Conservation (phyloP, 2,797 vertebrate genomes). For the Sphaeramia orbicularis region DNA sequence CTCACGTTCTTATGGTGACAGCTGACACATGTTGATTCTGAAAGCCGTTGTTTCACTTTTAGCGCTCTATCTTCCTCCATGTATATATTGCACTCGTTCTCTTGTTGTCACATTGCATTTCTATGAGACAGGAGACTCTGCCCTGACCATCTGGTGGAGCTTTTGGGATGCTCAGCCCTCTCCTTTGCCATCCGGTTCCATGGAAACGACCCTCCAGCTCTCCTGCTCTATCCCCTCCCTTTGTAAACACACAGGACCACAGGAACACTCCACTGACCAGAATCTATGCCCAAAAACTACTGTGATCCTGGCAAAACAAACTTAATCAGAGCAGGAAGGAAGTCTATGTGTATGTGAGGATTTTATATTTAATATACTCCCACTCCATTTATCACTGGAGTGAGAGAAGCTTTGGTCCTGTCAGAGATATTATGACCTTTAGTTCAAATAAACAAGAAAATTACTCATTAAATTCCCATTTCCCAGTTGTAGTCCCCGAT, state of each 20-base stretch:
- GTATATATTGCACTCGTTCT: not conserved
- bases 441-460: constrained; percentile 1
- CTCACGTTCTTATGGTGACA: constrained; percentile 27
- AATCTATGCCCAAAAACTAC: not conserved
- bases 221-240: not conserved
- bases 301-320: constrained; percentile 15
- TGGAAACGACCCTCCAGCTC: constrained; percentile 28
- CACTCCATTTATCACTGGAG: not conserved
- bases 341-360: not conserved
- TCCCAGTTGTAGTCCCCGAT: no score
- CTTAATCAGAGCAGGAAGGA: not conserved
- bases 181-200: constrained; percentile 13
- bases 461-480: not conserved
- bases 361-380: not conserved
- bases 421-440: not conserved
- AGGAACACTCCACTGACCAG: not conserved
- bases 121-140: constrained; percentile 4
- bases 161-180: constrained; percentile 20
- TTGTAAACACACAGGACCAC: constrained; percentile 8
- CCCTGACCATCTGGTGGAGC: constrained; percentile 45
- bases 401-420: not conserved
- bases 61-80: constrained; percentile 4
- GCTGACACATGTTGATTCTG: constrained; percentile 35
- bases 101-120: constrained; percentile 25
- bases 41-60: constrained; percentile 17